phyloP scores from a whole-genome alignment of 2,888 invertebrate species.

The Cheilosia pagana region DNA sequence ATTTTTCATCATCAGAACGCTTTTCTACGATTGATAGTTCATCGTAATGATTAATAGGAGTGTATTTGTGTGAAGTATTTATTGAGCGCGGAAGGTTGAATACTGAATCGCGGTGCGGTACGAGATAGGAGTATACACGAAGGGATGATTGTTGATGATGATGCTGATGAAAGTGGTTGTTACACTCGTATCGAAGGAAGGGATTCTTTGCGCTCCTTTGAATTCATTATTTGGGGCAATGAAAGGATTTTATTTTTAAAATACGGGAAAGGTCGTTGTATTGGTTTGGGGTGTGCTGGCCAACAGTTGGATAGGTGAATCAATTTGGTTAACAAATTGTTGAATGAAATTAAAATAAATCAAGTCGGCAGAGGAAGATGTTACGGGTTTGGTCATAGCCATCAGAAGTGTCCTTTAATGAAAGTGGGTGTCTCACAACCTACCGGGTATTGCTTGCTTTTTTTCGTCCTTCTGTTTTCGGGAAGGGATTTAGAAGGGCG shows the following conservation, averaged over 20 bases:
- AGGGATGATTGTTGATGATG: slow-evolving; percentile 26
- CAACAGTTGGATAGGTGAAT: background rate
- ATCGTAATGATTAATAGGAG: slow-evolving; percentile 71
- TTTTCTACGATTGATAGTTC: slow-evolving; percentile 71
- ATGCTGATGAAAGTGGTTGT: slow-evolving; percentile 19
- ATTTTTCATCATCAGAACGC: slow-evolving; percentile 73
- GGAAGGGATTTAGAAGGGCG: too few species aligned
- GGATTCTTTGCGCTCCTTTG: slow-evolving; percentile 11
- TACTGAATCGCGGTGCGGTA: background rate
- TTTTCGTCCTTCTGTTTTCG: too few species aligned
- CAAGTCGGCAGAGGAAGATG: background rate
- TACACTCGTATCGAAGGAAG: background rate
- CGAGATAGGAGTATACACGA: too few species aligned
- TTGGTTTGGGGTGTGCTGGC: background rate
- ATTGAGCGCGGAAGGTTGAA: slow-evolving; percentile 41
- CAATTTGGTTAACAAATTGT: slow-evolving; percentile 29
- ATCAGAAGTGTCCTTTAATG: too few species aligned
- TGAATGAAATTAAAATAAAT: slow-evolving; percentile 6
- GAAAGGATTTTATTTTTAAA: slow-evolving; percentile 49
- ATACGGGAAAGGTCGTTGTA: slow-evolving; percentile 32
- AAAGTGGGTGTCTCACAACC: too few species aligned
- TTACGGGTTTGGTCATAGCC: too few species aligned
- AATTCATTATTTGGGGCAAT: slow-evolving; percentile 32
- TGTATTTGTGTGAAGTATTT: slow-evolving; percentile 43
- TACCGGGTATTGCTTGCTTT: too few species aligned